Conservation (phyloP, 2,888 invertebrate genomes). For the Brachyptera putata region DNA sequence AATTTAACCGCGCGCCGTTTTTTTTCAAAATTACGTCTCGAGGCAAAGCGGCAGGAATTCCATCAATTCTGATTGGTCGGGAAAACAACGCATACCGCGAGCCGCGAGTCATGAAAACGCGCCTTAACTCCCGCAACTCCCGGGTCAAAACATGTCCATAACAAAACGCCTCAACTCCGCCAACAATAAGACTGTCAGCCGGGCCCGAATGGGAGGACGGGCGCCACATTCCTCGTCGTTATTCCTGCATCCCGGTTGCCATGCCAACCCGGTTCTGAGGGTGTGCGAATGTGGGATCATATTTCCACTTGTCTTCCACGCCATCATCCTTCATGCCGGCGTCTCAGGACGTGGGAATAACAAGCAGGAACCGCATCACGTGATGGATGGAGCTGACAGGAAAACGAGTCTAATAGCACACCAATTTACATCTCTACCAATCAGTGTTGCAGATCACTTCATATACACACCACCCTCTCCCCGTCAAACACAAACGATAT, state of each 20-base stretch:
- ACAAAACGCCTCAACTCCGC: not conserved
- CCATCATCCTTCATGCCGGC: not conserved
- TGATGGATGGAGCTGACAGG: constrained; percentile 2
- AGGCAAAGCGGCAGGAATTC: no score
- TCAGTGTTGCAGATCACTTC: not conserved
- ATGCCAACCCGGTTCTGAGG: not conserved
- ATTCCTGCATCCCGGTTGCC: constrained; percentile 3
- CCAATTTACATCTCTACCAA: not conserved
- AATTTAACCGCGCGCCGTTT: no score
- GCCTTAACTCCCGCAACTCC: no score
- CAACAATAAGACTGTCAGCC: not conserved
- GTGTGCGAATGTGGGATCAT: not conserved
- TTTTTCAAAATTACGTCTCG: no score
- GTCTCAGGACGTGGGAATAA: constrained; percentile 1
- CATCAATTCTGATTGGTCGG: no score
- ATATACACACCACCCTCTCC: not conserved
- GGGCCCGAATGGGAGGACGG: not conserved
- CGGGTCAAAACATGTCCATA: no score
- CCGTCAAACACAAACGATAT: not conserved
- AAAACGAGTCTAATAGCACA: not conserved
- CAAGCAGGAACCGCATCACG: not conserved
- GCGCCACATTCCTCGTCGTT: not conserved
- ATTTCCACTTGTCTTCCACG: not conserved
- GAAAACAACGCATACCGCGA: no score
- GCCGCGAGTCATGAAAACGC: no score